A percentile compares a stretch with the other conserved stretches of the same genome.
Conservation (phyloP, 2,888 invertebrate species). For the Zygaena filipendulae region DNA sequence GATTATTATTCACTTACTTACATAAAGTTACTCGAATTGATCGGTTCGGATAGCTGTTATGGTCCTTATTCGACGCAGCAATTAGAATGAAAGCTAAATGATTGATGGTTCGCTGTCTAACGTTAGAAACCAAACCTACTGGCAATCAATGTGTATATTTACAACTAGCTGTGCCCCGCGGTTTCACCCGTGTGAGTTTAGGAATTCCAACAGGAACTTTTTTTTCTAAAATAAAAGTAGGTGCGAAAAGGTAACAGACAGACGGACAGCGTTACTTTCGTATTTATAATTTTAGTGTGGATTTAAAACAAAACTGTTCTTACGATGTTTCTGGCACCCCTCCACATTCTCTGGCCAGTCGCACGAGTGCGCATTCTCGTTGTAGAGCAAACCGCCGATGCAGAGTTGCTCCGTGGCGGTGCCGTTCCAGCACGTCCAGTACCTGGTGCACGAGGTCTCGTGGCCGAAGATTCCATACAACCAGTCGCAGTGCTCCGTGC, state of each 20-base stretch:
- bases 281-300: no score
- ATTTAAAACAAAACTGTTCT: no score
- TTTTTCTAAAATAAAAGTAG: no score
- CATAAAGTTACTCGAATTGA: constrained; percentile 23
- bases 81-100: constrained; percentile 43
- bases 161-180: no score
- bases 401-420: constrained; percentile 93
- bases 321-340: constrained; percentile 94
- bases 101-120: no score
- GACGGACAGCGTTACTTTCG: no score
- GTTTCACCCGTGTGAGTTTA: no score
- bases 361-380: constrained; percentile 90
- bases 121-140: no score
- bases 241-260: no score
- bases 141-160: no score
- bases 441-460: constrained; percentile 91
- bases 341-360: constrained; percentile 96
- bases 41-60: constrained; percentile 26
- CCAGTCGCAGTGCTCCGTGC: constrained; percentile 92
- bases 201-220: no score
- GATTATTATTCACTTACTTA: constrained; percentile 30
- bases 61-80: constrained; percentile 30
- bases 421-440: constrained; percentile 97
- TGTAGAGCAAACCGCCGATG: constrained; percentile 90
- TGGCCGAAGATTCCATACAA: constrained; percentile 93